Evolutionary conservation across 2,888 invertebrate species (phyloP).

Genomic region (Himalopsyche anomala): DNA sequence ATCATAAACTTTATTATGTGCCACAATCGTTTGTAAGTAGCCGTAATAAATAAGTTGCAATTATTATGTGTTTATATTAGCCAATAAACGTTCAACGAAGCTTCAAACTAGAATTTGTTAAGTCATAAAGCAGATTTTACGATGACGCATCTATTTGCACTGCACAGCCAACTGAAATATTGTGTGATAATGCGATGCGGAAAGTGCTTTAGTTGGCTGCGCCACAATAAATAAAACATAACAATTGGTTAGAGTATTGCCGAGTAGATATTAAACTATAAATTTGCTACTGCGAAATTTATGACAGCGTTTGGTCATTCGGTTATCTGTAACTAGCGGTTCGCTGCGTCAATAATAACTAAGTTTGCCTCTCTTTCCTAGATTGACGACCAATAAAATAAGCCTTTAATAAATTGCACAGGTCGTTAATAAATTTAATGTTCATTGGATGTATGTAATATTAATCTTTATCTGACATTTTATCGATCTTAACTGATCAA

Average conservation of each 20-base stretch:
- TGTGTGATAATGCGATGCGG: conserved; percentile 64
- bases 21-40: conserved; percentile 44
- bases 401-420: conserved; percentile 9
- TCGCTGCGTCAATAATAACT: conserved; percentile 2
- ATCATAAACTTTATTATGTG: conserved; percentile 46
- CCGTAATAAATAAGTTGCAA: conserved; percentile 52
- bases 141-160: conserved; percentile 65
- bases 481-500: too few species aligned
- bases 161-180: conserved; percentile 62
- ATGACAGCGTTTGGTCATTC: conserved; percentile 41
- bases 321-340: conserved; percentile 34
- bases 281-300: conserved; percentile 53
- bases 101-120: conserved; percentile 61
- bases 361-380: conserved; percentile 8
- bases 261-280: conserved; percentile 59
- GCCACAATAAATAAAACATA: conserved; percentile 64
- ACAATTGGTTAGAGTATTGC: conserved; percentile 64
- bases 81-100: conserved; percentile 58
- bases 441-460: too few species aligned
- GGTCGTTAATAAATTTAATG: background rate
- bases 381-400: conserved; percentile 17
- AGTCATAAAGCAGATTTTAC: conserved; percentile 64
- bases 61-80: conserved; percentile 60
- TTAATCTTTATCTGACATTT: too few species aligned
- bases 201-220: conserved; percentile 61